phyloP scores from a whole-genome alignment of 2,888 invertebrate genomes.

The Andrena dorsata region DNA sequence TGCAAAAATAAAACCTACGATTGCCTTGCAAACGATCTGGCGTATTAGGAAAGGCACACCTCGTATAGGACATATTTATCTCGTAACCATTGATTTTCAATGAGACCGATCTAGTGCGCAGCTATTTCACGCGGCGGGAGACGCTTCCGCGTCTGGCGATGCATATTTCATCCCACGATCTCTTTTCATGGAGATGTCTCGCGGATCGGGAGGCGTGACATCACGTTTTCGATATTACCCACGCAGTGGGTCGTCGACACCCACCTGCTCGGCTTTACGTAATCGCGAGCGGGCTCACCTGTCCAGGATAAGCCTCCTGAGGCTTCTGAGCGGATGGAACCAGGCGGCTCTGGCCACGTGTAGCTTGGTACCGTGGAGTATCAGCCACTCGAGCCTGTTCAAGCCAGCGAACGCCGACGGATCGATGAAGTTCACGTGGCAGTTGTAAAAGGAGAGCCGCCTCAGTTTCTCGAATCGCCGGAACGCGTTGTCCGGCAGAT shows the following conservation, averaged over 20 bases:
- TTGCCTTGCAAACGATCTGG: not conserved
- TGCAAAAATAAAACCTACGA: not conserved
- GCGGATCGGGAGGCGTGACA: conserved; percentile 25
- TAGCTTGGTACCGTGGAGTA: conserved; percentile 73
- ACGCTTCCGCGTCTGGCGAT: conserved; percentile 38
- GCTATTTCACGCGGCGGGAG: conserved; percentile 33
- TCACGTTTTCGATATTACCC: conserved; percentile 34
- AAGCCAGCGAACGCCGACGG: conserved; percentile 74
- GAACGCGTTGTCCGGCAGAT: conserved; percentile 73
- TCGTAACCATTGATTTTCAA: conserved; percentile 28
- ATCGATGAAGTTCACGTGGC: conserved; percentile 69
- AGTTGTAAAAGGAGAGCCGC: conserved; percentile 77
- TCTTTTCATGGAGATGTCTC: conserved; percentile 29
- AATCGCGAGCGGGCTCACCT: conserved; percentile 57
- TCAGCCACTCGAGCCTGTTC: conserved; percentile 73
- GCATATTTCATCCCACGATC: conserved; percentile 45
- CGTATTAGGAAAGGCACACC: not conserved
- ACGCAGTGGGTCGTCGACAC: conserved; percentile 55
- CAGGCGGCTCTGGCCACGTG: conserved; percentile 65
- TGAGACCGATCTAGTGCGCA: conserved; percentile 2
- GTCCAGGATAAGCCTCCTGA: conserved; percentile 71
- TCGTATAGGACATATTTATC: conserved; percentile 16
- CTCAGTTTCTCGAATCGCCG: conserved; percentile 68
- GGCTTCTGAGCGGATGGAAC: conserved; percentile 68
- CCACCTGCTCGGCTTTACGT: conserved; percentile 31